These are phyloP conservation scores for Thalpophila matura DNA, from an alignment of 2,888 invertebrate genomes.

Conservation along the genomic window DNA sequence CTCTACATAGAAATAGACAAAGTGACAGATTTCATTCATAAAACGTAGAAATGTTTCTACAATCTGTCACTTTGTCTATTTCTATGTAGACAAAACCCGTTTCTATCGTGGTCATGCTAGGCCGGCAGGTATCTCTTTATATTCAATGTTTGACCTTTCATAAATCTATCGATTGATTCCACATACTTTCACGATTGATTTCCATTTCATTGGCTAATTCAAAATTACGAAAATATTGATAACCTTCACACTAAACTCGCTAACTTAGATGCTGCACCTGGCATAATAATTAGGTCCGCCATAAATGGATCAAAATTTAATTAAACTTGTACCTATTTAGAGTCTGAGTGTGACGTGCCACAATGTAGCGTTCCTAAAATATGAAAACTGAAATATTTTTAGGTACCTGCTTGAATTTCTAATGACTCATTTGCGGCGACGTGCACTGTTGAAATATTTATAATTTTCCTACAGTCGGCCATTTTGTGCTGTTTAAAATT, in stretches of 20 bases:
- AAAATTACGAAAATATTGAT: slow-evolving; percentile 18
- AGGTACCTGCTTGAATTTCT: slow-evolving; percentile 19
- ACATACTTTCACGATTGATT: background rate
- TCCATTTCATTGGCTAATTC: slow-evolving; percentile 9
- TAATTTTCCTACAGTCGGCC: slow-evolving; percentile 13
- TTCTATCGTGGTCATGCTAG: no score
- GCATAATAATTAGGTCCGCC: background rate
- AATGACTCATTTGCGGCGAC: slow-evolving; percentile 21
- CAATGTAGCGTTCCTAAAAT: slow-evolving; percentile 5
- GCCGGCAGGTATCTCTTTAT: no score
- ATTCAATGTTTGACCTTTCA: background rate
- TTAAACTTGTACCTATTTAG: slow-evolving; percentile 4
- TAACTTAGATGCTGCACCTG: background rate
- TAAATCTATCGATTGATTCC: background rate
- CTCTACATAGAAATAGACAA: no score
- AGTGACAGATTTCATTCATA: no score
- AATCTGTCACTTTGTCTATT: no score
- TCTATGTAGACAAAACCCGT: no score
- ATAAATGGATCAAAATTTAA: background rate
- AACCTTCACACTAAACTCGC: no score
- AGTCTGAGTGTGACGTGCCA: background rate
- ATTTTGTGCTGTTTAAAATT: slow-evolving; percentile 5
- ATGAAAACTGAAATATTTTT: slow-evolving; percentile 1
- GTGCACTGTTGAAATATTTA: slow-evolving; percentile 22
- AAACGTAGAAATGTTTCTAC: no score